Base-by-base conservation (phyloP, 1,140 invertebrate genomes). In the Lepidotrigona ventralis region DNA sequence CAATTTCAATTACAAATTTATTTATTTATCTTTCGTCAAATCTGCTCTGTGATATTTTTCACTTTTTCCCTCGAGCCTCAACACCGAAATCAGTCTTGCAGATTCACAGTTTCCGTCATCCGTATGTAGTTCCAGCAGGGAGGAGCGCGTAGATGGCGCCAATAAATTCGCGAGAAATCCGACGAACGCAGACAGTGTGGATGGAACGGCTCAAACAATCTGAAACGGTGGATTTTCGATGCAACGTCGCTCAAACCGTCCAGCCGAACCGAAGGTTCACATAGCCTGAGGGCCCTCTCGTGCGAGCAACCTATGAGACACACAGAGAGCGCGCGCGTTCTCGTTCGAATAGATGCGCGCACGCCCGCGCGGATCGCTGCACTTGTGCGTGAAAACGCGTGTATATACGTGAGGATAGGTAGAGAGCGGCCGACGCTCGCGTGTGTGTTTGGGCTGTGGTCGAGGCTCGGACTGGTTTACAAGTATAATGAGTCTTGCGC, bases 401-500 rank as follows among this genome's bases (percentile, higher is more conserved):
- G 79, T 60, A 60, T 33, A 66, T 77, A 58, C 46, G 79, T 72
- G 56, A 58, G 51, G 54, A 82, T 76, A 79, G 39, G 68, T 51
- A 68, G 54, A 46, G 39, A 6, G 0, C 39, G 6, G 39, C 39
- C 58, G 23, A 17, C 26, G 71, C 15, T 60, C n/a, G 64, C 54
- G 58, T 26, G 60, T 51, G 66, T 73, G 88, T 74, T 84, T 92
- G 90, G 89, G 88, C 90, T 92, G 91, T 90, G 92, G 92, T 93
- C 92, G 91, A 90, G 89, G 90, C 90, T 90, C 91, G 90, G 91
- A 90, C 92, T 93, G 92, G 93, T 94, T 94, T 94, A 94, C 93
- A 94, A 94, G 93, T 94, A 94, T 94, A 94, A 94, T 94, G 93
- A 94, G 93, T 93, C 92, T 93, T 94, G 93, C 93, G 93, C 93